A percentile compares a stretch with the other conserved stretches of the same genome.
Evolutionary conservation across 2,113 vertebrate genomes (phyloP).

Genomic region (Tonatia bakeri): DNA sequence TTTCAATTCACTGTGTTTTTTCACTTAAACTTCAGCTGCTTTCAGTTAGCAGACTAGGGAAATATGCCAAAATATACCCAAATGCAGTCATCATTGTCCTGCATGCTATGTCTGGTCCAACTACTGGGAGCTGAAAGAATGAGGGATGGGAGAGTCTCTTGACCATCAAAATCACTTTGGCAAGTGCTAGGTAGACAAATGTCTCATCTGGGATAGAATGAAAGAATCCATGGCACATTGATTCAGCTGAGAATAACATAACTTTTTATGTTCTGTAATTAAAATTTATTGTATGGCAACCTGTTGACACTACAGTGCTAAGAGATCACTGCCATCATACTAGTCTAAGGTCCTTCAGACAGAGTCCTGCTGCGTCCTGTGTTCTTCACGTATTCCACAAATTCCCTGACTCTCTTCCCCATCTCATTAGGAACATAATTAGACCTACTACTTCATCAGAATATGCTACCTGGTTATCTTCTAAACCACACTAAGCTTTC

Average conservation of each 20-base stretch:
- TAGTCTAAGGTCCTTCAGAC: not conserved
- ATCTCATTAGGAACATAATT: conserved; percentile 32
- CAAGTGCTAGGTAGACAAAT: conserved; percentile 25
- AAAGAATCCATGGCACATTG: not conserved
- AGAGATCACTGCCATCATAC: not conserved
- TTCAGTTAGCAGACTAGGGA: conserved; percentile 59
- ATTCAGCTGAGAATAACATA: conserved; percentile 13
- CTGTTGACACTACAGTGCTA: not conserved
- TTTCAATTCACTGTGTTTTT: conserved; percentile 65
- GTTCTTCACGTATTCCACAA: not conserved
- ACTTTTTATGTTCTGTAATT: conserved; percentile 33
- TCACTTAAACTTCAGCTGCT: conserved; percentile 70
- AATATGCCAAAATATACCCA: conserved; percentile 58
- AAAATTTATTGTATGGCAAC: conserved; percentile 51
- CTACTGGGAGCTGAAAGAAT: conserved; percentile 15
- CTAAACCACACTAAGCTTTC: not conserved
- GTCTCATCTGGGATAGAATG: not conserved
- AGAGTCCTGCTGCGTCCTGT: not conserved
- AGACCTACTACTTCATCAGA: not conserved
- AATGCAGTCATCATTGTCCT: not conserved
- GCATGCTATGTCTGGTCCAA: conserved; percentile 36
- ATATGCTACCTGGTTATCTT: conserved; percentile 14
- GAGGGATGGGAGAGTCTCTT: not conserved
- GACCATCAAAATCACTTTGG: not conserved
- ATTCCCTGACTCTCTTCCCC: not conserved